These are phyloP conservation scores for Tenebrosternarchus preto DNA, from an alignment of 2,113 vertebrate genomes.

Conservation along the genomic window DNA sequence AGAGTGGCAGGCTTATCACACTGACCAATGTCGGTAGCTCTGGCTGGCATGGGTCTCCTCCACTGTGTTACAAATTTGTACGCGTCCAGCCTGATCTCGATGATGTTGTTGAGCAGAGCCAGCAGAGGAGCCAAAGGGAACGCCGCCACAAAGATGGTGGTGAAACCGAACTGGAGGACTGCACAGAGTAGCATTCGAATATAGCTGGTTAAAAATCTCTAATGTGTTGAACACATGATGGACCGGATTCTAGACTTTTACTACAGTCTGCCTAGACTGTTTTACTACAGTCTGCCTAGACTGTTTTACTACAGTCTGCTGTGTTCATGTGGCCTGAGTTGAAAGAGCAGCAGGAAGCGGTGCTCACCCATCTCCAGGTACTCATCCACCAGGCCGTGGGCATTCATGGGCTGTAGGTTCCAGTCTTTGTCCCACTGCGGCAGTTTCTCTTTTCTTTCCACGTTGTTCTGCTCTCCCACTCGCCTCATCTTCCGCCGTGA, in stretches of 20 bases:
- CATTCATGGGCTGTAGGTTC: conserved; percentile 98
- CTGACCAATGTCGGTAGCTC: conserved; percentile 96
- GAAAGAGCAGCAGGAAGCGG: background rate
- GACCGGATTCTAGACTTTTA: background rate
- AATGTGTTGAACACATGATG: background rate
- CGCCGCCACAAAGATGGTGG: conserved; percentile 97
- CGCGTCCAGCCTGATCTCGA: conserved; percentile 96
- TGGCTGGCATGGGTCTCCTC: conserved; percentile 93
- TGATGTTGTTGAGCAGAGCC: conserved; percentile 96
- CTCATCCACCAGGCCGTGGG: conserved; percentile 94
- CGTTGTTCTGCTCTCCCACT: conserved; percentile 78
- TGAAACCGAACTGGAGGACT: conserved; percentile 99
- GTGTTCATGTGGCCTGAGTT: too few relatives aligned
- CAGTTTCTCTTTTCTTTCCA: conserved; percentile 83
- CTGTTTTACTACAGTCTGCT: conserved; percentile 5
- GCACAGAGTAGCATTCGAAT: conserved; percentile 41
- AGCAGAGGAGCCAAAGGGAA: conserved; percentile 96
- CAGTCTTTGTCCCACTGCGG: conserved; percentile 98
- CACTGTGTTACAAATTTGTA: conserved; percentile 99
- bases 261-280: conserved; percentile 2
- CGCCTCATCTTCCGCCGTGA: conserved; percentile 91
- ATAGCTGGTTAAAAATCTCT: too few relatives aligned
- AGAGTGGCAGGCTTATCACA: background rate
- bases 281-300: background rate
- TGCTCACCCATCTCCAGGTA: conserved; percentile 96